Evolutionary conservation across 2,888 invertebrate genomes (phyloP).

Genomic region (Leistus spinibarbis): DNA sequence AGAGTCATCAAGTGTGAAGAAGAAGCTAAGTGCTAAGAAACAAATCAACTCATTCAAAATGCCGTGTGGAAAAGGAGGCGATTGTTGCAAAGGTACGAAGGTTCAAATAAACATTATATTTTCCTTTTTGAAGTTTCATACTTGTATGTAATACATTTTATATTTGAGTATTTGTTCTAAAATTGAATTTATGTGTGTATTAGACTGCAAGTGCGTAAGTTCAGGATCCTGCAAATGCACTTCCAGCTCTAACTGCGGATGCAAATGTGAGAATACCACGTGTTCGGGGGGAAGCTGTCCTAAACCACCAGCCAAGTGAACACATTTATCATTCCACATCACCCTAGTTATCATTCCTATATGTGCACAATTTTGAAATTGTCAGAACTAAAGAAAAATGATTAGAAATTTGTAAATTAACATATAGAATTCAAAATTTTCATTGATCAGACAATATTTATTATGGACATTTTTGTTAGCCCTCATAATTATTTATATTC

Average conservation of each 20-base stretch:
- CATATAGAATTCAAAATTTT: no score
- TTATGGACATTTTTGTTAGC: no score
- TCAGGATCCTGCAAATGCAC: constrained; percentile 30
- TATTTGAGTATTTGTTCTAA: background rate
- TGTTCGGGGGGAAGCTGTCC: constrained; percentile 23
- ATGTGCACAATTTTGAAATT: background rate
- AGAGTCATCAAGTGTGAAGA: constrained; percentile 6
- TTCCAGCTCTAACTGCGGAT: constrained; percentile 21
- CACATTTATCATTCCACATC: background rate
- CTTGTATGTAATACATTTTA: background rate
- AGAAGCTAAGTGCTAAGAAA: constrained; percentile 2
- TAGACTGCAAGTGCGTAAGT: constrained; percentile 17
- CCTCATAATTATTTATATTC: no score
- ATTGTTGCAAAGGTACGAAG: constrained; percentile 32
- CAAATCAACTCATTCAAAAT: constrained; percentile 13
- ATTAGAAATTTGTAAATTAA: background rate
- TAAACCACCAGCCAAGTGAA: constrained; percentile 17
- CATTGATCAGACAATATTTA: no score
- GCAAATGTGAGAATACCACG: constrained; percentile 32
- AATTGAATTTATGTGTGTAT: background rate
- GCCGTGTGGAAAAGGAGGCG: constrained; percentile 36
- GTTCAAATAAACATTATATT: background rate
- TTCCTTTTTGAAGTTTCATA: background rate
- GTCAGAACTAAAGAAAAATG: background rate
- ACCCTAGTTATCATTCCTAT: background rate